Evolutionary conservation across 2,888 invertebrate genomes (phyloP).

Genomic region (Notocelia uddmanniana): DNA sequence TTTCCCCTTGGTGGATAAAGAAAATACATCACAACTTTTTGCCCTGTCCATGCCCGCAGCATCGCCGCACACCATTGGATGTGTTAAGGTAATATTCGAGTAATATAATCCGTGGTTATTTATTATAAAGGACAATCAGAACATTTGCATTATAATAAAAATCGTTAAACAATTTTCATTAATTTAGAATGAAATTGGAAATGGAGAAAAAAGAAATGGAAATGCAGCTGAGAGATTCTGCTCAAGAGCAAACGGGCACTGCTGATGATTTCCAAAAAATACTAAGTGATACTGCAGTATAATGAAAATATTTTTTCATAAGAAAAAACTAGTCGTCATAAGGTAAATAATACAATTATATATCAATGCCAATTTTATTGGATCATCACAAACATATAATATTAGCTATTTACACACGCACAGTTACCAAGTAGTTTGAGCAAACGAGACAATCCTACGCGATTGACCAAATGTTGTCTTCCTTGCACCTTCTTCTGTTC

Average conservation of each 20-base stretch:
- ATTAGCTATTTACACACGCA: conserved; percentile 69
- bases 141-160: neutral
- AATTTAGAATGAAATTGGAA: conserved; percentile 57
- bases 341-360: conserved; percentile 25
- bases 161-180: neutral
- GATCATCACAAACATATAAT: conserved; percentile 44
- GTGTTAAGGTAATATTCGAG: conserved; percentile 64
- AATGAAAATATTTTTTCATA: neutral
- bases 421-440: conserved; percentile 53
- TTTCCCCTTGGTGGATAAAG: conserved; percentile 76
- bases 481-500: conserved; percentile 54
- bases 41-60: conserved; percentile 70
- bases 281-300: conserved; percentile 49
- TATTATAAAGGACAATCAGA: too few relatives aligned
- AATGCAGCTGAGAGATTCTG: conserved; percentile 47
- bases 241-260: conserved; percentile 55
- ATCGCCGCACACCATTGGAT: conserved; percentile 73
- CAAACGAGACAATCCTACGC: conserved; percentile 47
- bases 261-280: conserved; percentile 62
- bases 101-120: neutral
- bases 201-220: conserved; percentile 36
- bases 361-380: conserved; percentile 45
- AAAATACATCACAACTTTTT: conserved; percentile 63
- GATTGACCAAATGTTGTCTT: conserved; percentile 63
- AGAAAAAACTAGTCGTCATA: neutral